Evolutionary conservation across 2,888 invertebrate genomes (phyloP).

Genomic region (Xylota segnis): DNA sequence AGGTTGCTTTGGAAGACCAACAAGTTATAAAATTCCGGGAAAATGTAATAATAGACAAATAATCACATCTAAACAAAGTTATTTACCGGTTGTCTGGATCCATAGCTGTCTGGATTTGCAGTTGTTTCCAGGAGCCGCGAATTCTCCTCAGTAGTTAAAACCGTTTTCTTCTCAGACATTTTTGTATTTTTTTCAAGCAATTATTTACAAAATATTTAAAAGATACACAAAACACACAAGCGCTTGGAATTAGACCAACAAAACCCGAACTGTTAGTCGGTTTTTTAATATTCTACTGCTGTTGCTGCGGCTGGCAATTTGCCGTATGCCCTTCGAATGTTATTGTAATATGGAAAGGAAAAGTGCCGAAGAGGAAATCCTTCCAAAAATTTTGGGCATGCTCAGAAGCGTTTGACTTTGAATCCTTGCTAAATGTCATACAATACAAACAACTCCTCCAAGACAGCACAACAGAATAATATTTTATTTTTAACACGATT

Average conservation of each 20-base stretch:
- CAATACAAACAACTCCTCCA: conserved; percentile 35
- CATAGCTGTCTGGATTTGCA: conserved; percentile 82
- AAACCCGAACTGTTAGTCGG: not conserved
- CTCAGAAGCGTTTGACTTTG: conserved; percentile 75
- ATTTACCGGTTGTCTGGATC: conserved; percentile 82
- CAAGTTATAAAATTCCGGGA: conserved; percentile 7
- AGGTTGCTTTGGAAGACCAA: not conserved
- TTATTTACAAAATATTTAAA: conserved; percentile 22
- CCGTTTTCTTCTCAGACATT: conserved; percentile 76
- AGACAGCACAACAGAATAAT: conserved; percentile 25
- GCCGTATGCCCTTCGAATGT: conserved; percentile 69
- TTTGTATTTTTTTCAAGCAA: conserved; percentile 28
- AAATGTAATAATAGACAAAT: conserved; percentile 32
- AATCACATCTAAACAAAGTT: conserved; percentile 73
- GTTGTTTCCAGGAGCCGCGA: conserved; percentile 82
- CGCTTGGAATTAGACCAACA: not conserved
- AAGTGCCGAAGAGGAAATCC: conserved; percentile 54
- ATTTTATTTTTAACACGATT: conserved; percentile 53
- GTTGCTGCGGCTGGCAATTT: conserved; percentile 41
- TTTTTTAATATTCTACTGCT: conserved; percentile 45
- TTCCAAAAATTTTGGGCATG: conserved; percentile 65
- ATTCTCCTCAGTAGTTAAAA: conserved; percentile 81
- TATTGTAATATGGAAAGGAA: conserved; percentile 61
- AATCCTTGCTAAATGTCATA: conserved; percentile 65
- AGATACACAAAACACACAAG: conserved; percentile 27